Conservation (phyloP, 2,113 vertebrate genomes). For the Actenoides lindsayi region DNA sequence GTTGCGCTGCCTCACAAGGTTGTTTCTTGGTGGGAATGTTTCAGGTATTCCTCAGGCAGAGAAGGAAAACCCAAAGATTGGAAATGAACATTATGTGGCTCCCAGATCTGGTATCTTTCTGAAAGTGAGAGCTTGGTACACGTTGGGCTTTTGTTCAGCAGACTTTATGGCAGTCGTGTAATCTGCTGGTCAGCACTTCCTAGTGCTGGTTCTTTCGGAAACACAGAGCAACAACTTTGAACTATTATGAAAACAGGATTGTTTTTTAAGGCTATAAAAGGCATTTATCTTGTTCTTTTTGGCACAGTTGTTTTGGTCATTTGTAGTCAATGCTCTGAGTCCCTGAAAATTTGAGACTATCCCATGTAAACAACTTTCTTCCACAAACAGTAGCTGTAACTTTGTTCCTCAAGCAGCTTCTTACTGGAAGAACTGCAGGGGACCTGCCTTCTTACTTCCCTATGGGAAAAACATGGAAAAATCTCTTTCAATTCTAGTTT, state of each 20-base stretch:
- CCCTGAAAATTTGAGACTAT: constrained; percentile 1
- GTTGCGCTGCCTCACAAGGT: background rate
- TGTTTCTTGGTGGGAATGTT: background rate
- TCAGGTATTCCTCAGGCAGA: background rate
- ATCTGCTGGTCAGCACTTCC: constrained; percentile 45
- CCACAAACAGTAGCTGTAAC: background rate
- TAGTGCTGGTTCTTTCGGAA: background rate
- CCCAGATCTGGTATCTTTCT: background rate
- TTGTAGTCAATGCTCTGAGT: background rate
- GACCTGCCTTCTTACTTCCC: background rate
- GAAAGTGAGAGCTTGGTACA: background rate
- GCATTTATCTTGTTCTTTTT: background rate
- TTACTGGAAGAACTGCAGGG: background rate
- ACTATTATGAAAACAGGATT: constrained; percentile 45
- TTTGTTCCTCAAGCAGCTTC: background rate
- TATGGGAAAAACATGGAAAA: background rate
- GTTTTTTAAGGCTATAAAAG: constrained; percentile 48
- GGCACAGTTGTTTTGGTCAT: background rate
- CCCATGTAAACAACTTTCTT: background rate
- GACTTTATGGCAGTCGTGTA: background rate
- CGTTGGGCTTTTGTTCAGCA: background rate
- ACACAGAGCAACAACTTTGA: constrained; percentile 5
- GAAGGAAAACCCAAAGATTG: background rate
- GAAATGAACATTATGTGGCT: background rate
- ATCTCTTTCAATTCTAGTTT: background rate